phyloP scores from a whole-genome alignment of 2,113 vertebrate genomes.

The Phylloscopus trochilus region DNA sequence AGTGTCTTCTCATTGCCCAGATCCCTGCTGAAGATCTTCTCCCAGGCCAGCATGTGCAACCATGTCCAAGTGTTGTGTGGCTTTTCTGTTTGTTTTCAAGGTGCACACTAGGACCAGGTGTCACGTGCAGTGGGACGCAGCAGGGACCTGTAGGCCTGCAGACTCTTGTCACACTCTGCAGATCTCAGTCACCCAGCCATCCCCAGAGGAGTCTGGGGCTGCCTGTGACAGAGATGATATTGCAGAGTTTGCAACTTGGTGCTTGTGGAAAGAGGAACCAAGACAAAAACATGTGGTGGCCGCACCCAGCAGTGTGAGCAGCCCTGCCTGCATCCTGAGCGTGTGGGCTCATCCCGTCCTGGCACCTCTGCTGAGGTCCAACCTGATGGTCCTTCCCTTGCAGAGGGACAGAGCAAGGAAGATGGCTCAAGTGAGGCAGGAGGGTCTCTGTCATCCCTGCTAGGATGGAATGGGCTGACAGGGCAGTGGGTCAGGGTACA shows the following conservation, averaged over 20 bases:
- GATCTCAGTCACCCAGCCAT: neutral
- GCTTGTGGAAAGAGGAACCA: constrained; percentile 22
- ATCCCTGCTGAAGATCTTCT: neutral
- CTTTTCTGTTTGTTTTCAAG: neutral
- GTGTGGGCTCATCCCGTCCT: neutral
- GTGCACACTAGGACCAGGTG: neutral
- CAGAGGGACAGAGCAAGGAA: neutral
- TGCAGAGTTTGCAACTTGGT: constrained; percentile 7
- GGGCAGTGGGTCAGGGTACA: neutral
- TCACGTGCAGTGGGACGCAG: rapidly evolving
- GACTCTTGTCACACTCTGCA: rapidly evolving
- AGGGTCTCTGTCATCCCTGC: rapidly evolving
- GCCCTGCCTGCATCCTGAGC: neutral
- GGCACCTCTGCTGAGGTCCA: neutral
- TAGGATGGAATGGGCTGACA: neutral
- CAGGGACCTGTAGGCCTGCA: rapidly evolving
- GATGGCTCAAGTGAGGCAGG: no score
- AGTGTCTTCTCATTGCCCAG: neutral
- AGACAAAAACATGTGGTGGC: neutral
- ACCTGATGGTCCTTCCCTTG: neutral
- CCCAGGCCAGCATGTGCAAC: neutral
- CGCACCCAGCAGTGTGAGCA: neutral
- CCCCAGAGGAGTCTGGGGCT: neutral
- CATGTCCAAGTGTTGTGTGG: rapidly evolving
- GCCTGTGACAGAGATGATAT: neutral